phyloP scores from a whole-genome alignment of 1,140 invertebrate genomes.

The Agraylea sexmaculata region DNA sequence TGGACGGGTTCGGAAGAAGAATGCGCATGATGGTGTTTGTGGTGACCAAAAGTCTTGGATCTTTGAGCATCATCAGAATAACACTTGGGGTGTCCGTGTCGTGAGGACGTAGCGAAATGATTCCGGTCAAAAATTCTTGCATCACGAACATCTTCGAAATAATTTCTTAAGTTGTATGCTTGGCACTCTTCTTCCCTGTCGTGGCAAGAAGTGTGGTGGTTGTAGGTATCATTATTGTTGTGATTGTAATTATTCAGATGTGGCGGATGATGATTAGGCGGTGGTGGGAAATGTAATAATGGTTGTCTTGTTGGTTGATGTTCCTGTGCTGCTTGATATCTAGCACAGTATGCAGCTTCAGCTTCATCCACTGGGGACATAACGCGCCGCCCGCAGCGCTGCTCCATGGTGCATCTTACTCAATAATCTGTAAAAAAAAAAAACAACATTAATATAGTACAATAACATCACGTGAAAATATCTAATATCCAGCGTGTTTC shows the following conservation, averaged over 20 bases:
- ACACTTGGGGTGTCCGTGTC: constrained; percentile 19
- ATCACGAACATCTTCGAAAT: constrained; percentile 16
- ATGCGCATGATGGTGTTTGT: constrained; percentile 32
- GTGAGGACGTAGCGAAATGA: constrained; percentile 19
- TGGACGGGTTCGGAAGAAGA: constrained; percentile 33
- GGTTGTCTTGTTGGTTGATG: constrained; percentile 12
- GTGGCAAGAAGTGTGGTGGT: constrained; percentile 17
- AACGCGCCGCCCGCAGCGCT: constrained; percentile 21
- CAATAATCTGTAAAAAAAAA: constrained; percentile 14
- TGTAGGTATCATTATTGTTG: constrained; percentile 6
- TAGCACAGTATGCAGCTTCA: constrained; percentile 18
- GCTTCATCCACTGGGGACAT: constrained; percentile 21
- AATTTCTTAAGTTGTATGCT: constrained; percentile 18
- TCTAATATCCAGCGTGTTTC: too few relatives aligned
- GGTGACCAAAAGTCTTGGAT: constrained; percentile 20
- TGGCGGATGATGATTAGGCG: constrained; percentile 18
- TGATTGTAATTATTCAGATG: constrained; percentile 4
- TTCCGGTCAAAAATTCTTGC: constrained; percentile 19
- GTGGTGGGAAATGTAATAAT: constrained; percentile 18
- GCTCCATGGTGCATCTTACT: constrained; percentile 21
- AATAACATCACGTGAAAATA: too few relatives aligned
- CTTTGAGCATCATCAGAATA: constrained; percentile 20
- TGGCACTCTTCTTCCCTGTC: constrained; percentile 19
- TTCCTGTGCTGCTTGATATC: constrained; percentile 9
- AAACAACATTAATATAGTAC: constrained; percentile 4